A percentile compares a stretch with the other conserved stretches of the same genome.
Evolutionary conservation across 92 coral and sea anemone genomes (phyloP).

Genomic region (Actinernus sp.): DNA sequence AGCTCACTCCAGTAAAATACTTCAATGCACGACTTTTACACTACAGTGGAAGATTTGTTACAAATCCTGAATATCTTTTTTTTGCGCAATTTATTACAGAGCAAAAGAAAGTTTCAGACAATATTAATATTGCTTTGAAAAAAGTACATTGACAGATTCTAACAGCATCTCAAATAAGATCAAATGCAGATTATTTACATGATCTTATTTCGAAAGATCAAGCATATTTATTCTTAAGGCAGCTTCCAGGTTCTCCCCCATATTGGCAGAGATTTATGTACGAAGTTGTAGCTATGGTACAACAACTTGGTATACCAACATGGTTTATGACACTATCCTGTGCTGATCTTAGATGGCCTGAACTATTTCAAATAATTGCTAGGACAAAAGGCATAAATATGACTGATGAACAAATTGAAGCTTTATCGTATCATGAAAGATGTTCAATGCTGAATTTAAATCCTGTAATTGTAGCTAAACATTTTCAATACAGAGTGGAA

Average conservation of each 20-base stretch:
- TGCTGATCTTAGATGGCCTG: constrained; percentile 67
- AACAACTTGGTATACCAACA: constrained; percentile 67
- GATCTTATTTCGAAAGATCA: constrained; percentile 46
- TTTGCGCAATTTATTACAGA: constrained; percentile 70
- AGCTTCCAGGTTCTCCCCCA: constrained; percentile 48
- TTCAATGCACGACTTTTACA: constrained; percentile 15
- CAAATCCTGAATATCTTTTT: constrained; percentile 45
- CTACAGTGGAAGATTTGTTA: constrained; percentile 49
- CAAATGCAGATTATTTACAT: constrained; percentile 17
- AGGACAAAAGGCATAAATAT: constrained; percentile 28
- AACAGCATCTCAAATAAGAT: constrained; percentile 59
- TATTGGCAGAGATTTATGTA: constrained; percentile 52
- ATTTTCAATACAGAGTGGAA: constrained; percentile 43
- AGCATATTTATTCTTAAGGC: constrained; percentile 54
- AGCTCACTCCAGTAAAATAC: constrained; percentile 24
- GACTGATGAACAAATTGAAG: constrained; percentile 47
- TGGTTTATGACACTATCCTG: constrained; percentile 68
- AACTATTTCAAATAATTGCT: constrained; percentile 40
- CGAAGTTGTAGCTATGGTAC: constrained; percentile 58
- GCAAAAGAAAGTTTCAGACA: constrained; percentile 20
- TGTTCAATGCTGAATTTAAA: constrained; percentile 26
- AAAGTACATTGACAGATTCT: constrained; percentile 41
- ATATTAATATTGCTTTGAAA: constrained; percentile 42
- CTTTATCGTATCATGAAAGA: constrained; percentile 47
- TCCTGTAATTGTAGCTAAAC: constrained; percentile 40